Evolutionary conservation across 2,888 invertebrate species (phyloP).

Genomic region (Netelia melanura): DNA sequence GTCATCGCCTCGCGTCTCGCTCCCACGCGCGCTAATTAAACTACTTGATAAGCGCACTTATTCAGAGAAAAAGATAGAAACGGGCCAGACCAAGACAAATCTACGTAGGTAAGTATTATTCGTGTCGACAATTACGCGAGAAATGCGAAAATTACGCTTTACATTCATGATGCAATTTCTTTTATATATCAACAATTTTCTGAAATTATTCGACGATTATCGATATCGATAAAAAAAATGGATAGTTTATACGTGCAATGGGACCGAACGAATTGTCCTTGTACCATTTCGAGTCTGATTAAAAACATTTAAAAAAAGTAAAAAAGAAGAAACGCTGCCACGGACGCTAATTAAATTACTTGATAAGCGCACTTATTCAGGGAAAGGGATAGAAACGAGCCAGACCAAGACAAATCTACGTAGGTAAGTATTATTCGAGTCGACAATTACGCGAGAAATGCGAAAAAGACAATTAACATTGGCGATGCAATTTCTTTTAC

Average conservation of each 20-base stretch:
- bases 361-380: constrained; percentile 70
- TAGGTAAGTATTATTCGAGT: neutral
- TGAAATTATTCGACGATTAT: neutral
- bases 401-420: neutral
- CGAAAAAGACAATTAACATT: neutral
- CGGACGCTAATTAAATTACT: constrained; percentile 70
- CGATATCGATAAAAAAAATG: too few relatives aligned
- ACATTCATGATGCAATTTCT: neutral
- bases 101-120: neutral
- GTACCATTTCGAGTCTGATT: neutral
- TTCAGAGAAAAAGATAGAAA: constrained; percentile 60
- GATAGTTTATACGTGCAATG: too few relatives aligned
- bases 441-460: neutral
- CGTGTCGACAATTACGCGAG: constrained; percentile 2
- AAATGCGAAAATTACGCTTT: neutral
- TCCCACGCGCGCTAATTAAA: constrained; percentile 70
- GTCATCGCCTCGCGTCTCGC: constrained; percentile 68
- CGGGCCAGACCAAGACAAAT: constrained; percentile 15
- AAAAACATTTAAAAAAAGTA: neutral
- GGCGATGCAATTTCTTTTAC: neutral
- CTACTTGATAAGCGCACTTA: constrained; percentile 71
- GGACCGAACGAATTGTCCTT: too few relatives aligned
- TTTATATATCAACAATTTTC: neutral
- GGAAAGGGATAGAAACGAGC: constrained; percentile 56
- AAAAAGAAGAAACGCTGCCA: constrained; percentile 18